phyloP scores from a whole-genome alignment of 2,113 vertebrate species.

The Seriola rivoliana region DNA sequence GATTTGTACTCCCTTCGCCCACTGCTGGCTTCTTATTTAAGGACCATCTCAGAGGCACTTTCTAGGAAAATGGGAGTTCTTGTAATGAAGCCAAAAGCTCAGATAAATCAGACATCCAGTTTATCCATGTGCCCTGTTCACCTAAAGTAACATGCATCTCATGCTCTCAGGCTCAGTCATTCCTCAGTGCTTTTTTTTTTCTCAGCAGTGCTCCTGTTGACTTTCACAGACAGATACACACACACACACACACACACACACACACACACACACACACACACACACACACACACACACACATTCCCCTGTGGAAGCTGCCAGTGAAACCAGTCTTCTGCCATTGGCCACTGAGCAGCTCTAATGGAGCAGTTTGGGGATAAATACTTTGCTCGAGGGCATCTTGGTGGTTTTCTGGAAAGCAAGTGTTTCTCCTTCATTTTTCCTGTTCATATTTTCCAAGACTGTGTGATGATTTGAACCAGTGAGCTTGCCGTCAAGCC shows the following conservation, averaged over 20 bases:
- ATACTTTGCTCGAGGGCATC: constrained; percentile 68
- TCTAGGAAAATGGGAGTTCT: constrained; percentile 39
- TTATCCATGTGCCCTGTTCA: constrained; percentile 14
- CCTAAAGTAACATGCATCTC: constrained; percentile 19
- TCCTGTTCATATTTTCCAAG: constrained; percentile 75
- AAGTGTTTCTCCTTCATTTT: constrained; percentile 68
- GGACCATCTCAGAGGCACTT: constrained; percentile 34
- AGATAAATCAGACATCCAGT: constrained; percentile 5
- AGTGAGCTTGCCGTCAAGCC: constrained; percentile 50
- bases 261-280: constrained; percentile 19
- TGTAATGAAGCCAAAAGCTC: constrained; percentile 43
- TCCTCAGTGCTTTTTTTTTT: constrained; percentile 36
- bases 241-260: constrained; percentile 6
- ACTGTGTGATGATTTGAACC: constrained; percentile 64
- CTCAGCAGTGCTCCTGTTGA: constrained; percentile 9
- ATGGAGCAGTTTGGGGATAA: constrained; percentile 65
- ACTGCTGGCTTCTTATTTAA: constrained; percentile 40
- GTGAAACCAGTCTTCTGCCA: constrained; percentile 47
- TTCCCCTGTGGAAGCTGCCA: constrained; percentile 39
- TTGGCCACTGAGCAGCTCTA: constrained; percentile 54
- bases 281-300: constrained; percentile 24
- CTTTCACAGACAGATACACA: constrained; percentile 23
- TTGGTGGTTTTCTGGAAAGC: constrained; percentile 69
- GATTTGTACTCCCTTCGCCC: constrained; percentile 48
- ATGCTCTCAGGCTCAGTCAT: constrained; percentile 10